Conservation (phyloP, 2,888 invertebrate species). For the Endomychus coccineus region DNA sequence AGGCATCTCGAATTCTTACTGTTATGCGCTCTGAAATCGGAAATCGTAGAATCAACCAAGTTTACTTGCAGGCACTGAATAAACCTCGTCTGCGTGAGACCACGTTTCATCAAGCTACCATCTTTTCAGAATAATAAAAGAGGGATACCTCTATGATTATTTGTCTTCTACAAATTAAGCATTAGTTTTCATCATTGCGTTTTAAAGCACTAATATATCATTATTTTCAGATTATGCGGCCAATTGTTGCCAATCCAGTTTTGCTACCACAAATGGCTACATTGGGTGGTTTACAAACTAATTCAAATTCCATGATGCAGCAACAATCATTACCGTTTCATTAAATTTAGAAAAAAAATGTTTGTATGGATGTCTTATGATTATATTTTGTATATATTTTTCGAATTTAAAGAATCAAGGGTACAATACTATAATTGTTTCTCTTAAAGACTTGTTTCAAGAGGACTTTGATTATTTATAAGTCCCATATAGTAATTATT, state of each 20-base stretch:
- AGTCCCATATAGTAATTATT: no score
- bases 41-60: no score
- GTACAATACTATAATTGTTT: slow-evolving; percentile 28
- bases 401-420: slow-evolving; percentile 26
- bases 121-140: no score
- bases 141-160: no score
- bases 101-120: no score
- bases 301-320: slow-evolving; percentile 36
- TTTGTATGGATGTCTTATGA: slow-evolving; percentile 27
- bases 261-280: slow-evolving; percentile 35
- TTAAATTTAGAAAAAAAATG: slow-evolving; percentile 19
- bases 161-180: no score
- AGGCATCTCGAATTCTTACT: no score
- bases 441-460: neutral
- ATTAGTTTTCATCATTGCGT: no score
- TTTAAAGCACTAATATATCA: no score
- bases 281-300: slow-evolving; percentile 32
- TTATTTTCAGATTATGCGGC: slow-evolving; percentile 39
- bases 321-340: slow-evolving; percentile 40
- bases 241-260: slow-evolving; percentile 31
- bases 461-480: neutral
- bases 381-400: slow-evolving; percentile 15
- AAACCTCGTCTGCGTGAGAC: no score
- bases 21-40: no score
- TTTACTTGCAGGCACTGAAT: no score